These are phyloP conservation scores for Ernsta delagoae DNA, from an alignment of 2,888 invertebrate species.

Conservation along the genomic window DNA sequence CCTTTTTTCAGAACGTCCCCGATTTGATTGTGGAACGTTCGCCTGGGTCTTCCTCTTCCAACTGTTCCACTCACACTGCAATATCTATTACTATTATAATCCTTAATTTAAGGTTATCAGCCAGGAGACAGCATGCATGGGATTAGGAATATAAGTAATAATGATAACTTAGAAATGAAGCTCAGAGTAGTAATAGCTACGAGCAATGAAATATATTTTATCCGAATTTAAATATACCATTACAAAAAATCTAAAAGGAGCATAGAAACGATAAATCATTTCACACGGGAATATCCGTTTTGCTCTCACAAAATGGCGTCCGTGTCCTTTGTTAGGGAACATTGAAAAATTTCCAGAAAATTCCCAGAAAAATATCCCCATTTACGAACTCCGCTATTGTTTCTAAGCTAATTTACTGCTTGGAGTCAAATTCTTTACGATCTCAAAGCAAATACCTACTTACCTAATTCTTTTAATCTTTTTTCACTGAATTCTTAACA, in stretches of 20 bases:
- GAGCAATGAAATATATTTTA: too few relatives aligned
- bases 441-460: neutral
- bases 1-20: too few relatives aligned
- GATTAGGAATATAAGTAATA: too few relatives aligned
- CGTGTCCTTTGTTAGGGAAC: conserved; percentile 21
- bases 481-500: neutral
- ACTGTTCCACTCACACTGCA: too few relatives aligned
- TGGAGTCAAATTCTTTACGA: conserved; percentile 1
- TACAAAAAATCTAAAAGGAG: neutral
- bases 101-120: too few relatives aligned
- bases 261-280: conserved; percentile 29
- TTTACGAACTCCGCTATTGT: conserved; percentile 32
- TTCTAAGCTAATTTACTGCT: conserved; percentile 37
- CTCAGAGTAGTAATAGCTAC: too few relatives aligned
- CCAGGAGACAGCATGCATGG: too few relatives aligned
- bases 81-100: too few relatives aligned
- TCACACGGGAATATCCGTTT: conserved; percentile 33
- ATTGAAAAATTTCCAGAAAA: conserved; percentile 35
- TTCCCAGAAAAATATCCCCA: conserved; percentile 33
- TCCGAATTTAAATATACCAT: too few relatives aligned
- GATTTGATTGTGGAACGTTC: too few relatives aligned
- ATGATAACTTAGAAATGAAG: too few relatives aligned
- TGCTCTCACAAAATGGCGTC: conserved; percentile 27
- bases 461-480: neutral
- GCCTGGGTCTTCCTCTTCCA: too few relatives aligned